Evolutionary conservation across 2,888 invertebrate species (phyloP), one percentile per base, ranked within the genome.

Genomic region (Caradrina clavipalpis): DNA sequence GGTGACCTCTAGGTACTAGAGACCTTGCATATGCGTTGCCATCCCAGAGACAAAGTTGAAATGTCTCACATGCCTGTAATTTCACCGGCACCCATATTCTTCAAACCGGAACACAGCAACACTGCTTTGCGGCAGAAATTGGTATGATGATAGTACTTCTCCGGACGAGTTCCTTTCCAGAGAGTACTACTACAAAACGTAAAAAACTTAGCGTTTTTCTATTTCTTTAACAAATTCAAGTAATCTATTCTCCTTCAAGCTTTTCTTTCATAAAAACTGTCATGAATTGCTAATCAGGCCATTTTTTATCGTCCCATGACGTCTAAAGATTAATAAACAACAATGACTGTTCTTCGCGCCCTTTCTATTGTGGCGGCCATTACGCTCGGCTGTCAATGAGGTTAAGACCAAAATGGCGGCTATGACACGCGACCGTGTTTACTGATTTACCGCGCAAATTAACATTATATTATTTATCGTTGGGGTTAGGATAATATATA

Each of bases 321-420:
- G 79, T 80, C 69, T n/a, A 61, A 49, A 76, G 82, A 85, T 80
- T 81, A 84, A 78, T 69, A 59, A 76, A 77, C 73, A 82, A 84
- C 83, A 84, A 84, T 84, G 62, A 80, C 80, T 80, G 85, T 80
- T 77, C 78, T 88, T 89, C 82, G 87, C 89, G 89, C 89, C 88
- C 87, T 88, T 86, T 88, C 84, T 80, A 84, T 84, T 84, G 86
- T 85, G 72, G 83, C 76, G 69, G 86, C 86, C 88, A 87, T 88
- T 86, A 86, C 87, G 82, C 70, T 53, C 21, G 78, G 78, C 88
- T 88, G 87, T 89, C 89, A 89, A 84, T 86, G 82, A 80, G 88
- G 86, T 86, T 90, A 90, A 88, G 88, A 89, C 83, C 89, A 93
- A 93, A 91, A 93, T 93, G 93, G 93, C 93, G 83, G 86, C 85